Conservation (phyloP, 2,797 vertebrate genomes). For the Rhadinocentrus ornatus region DNA sequence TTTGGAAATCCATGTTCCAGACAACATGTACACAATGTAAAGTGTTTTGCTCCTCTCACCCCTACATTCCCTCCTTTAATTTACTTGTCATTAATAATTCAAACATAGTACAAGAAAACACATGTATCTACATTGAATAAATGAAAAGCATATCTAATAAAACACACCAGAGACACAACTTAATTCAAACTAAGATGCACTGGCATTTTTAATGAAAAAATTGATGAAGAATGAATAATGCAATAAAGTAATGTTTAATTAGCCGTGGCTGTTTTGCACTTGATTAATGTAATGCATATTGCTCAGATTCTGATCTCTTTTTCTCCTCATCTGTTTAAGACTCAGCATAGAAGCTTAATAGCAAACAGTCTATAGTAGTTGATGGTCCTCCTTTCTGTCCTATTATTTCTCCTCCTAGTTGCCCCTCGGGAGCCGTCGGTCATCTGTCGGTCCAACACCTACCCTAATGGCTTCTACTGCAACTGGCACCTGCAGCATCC, state of each 20-base stretch:
- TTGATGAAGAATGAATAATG: slow-evolving; percentile 51
- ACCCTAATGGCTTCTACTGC: slow-evolving; percentile 98
- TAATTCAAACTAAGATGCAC: slow-evolving; percentile 23
- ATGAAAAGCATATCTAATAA: slow-evolving; percentile 37
- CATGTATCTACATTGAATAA: slow-evolving; percentile 24
- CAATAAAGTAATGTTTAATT: slow-evolving; percentile 41
- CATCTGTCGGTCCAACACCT: slow-evolving; percentile 96
- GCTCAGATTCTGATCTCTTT: slow-evolving; percentile 11
- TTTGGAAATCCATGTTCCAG: background rate
- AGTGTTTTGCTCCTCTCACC: background rate
- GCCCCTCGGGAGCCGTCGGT: slow-evolving; percentile 88
- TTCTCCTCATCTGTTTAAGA: background rate
- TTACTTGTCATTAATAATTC: slow-evolving; percentile 18
- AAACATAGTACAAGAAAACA: background rate
- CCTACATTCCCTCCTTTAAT: slow-evolving; percentile 6
- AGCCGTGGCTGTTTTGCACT: slow-evolving; percentile 34
- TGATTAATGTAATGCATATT: slow-evolving; percentile 35
- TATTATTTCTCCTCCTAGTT: slow-evolving; percentile 70
- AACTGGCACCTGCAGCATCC: slow-evolving; percentile 92
- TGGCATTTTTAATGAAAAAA: slow-evolving; percentile 32
- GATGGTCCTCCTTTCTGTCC: background rate
- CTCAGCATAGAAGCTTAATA: background rate
- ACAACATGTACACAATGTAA: background rate
- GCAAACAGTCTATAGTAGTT: background rate
- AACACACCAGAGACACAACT: slow-evolving; percentile 8